Evolutionary conservation across 64 coral and sea anemone genomes (phyloP).

Genomic region (Exaiptasia diaphana): DNA sequence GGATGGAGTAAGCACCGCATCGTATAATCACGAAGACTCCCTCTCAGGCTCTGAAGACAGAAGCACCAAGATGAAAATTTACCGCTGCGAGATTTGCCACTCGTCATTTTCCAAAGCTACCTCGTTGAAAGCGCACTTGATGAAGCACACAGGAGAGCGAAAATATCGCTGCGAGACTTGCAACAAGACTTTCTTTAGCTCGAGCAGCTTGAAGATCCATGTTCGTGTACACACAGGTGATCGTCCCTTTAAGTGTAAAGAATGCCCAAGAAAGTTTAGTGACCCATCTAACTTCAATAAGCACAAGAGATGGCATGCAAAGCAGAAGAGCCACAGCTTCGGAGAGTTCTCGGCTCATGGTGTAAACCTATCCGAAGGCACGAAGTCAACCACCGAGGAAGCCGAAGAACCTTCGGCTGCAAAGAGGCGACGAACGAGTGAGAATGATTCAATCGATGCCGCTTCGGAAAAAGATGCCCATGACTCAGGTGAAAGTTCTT

Average conservation of each 20-base stretch:
- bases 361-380: background rate
- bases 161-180: slow-evolving; percentile 95
- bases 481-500: background rate
- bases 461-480: background rate
- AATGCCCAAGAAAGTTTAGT: slow-evolving; percentile 91
- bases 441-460: background rate
- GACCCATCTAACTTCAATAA: slow-evolving; percentile 99
- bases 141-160: slow-evolving; percentile 93
- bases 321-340: slow-evolving; percentile 56
- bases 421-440: background rate
- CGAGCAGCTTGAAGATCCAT: slow-evolving; percentile 96
- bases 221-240: slow-evolving; percentile 92
- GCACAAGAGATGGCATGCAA: slow-evolving; percentile 91
- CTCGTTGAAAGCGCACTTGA: slow-evolving; percentile 84
- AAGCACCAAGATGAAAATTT: slow-evolving; percentile 23
- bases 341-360: slow-evolving; percentile 6
- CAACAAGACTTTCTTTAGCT: slow-evolving; percentile 92
- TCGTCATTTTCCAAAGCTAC: slow-evolving; percentile 82
- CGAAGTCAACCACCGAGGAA: background rate
- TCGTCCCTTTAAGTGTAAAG: slow-evolving; percentile 93
- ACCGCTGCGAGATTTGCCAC: slow-evolving; percentile 76
- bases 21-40: background rate
- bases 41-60: background rate
- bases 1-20: background rate
- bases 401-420: background rate